Conservation (phyloP, 64 coral and sea anemone species). For the Montipora capricornis region DNA sequence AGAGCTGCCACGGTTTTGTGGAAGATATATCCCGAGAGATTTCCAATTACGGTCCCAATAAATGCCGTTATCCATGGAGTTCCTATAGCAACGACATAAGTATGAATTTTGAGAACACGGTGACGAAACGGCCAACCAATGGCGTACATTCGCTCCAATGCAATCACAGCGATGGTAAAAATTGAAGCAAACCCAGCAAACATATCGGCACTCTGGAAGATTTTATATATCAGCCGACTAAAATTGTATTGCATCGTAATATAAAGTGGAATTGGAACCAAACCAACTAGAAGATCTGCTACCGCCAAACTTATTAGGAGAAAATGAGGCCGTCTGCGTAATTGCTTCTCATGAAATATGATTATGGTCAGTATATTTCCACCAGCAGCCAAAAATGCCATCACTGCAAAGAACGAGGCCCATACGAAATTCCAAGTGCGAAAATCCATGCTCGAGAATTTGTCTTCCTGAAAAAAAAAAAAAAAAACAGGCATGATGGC, state of each 20-base stretch:
- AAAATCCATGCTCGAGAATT: neutral
- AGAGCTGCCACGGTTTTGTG: neutral
- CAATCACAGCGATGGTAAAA: slow-evolving; percentile 8
- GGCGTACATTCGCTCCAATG: slow-evolving; percentile 41
- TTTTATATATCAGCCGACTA: neutral
- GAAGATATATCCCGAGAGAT: neutral
- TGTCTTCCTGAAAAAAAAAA: too few species aligned
- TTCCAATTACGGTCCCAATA: neutral
- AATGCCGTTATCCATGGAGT: neutral
- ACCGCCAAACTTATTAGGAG: too few species aligned
- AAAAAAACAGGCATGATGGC: too few species aligned
- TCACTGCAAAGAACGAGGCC: neutral
- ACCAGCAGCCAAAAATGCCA: too few species aligned
- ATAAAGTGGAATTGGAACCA: neutral
- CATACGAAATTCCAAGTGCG: neutral
- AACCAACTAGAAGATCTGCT: neutral
- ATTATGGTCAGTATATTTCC: too few species aligned
- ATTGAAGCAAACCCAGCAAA: slow-evolving; percentile 33
- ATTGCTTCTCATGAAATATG: too few species aligned
- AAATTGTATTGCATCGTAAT: too few species aligned
- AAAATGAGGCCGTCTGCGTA: too few species aligned
- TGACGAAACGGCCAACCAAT: slow-evolving; percentile 28
- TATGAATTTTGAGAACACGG: neutral
- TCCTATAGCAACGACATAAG: neutral
- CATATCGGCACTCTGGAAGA: neutral